phyloP scores from a whole-genome alignment of 2,113 vertebrate species.

The Ursus arctos region DNA sequence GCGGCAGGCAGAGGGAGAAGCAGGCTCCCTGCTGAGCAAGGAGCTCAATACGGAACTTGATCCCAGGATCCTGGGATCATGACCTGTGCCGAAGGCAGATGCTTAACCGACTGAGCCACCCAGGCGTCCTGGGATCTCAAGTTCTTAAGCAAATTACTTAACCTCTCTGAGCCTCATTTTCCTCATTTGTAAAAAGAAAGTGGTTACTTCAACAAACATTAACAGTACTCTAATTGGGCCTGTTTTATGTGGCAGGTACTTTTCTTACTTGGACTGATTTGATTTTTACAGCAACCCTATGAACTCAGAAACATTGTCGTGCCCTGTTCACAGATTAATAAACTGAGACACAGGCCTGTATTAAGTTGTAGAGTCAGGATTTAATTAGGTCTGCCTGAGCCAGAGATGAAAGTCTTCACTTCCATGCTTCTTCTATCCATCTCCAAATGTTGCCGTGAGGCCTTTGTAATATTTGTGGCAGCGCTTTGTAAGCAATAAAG shows the following conservation, averaged over 20 bases:
- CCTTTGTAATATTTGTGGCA: not conserved
- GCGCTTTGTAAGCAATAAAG: conserved; percentile 24
- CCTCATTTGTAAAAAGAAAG: not conserved
- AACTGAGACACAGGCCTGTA: not conserved
- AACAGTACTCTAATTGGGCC: not conserved
- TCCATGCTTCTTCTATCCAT: not conserved
- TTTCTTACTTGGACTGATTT: not conserved
- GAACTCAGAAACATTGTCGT: not conserved
- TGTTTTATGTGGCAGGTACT: not conserved
- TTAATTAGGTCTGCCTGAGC: not conserved
- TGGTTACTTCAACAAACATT: not conserved
- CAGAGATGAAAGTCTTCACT: not conserved
- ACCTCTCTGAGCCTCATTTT: not conserved
- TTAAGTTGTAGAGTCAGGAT: not conserved
- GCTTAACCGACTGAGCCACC: too few species aligned
- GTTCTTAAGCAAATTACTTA: not conserved
- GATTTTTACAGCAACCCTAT: not conserved
- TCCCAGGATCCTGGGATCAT: too few species aligned
- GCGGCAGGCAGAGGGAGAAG: too few species aligned
- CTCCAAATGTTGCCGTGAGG: not conserved
- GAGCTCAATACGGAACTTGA: too few species aligned
- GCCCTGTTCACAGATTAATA: not conserved
- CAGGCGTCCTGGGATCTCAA: too few species aligned
- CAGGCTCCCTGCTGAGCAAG: too few species aligned
- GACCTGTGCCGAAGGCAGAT: too few species aligned